A percentile compares a stretch with the other conserved stretches of the same genome.
These are phyloP conservation scores for Acleris literana DNA, from an alignment of 2,888 invertebrate genomes.

Conservation along the genomic window DNA sequence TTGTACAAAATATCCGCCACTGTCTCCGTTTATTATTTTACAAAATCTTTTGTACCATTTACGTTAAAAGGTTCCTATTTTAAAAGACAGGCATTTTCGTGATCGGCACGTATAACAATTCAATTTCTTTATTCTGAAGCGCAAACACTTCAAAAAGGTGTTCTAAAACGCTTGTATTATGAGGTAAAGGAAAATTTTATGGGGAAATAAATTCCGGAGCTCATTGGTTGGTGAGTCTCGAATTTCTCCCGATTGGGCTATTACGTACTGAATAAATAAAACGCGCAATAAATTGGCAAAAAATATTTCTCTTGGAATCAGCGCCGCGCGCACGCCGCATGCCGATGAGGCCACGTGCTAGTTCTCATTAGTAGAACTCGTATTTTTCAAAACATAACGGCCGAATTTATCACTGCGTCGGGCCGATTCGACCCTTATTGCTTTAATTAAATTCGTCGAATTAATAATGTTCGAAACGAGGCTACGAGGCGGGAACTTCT, in stretches of 20 bases:
- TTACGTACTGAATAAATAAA: constrained; percentile 35
- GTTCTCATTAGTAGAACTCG: constrained; percentile 40
- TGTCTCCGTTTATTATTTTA: constrained; percentile 10
- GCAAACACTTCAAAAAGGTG: constrained; percentile 28
- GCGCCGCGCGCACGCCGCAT: constrained; percentile 44
- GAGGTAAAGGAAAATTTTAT: constrained; percentile 9
- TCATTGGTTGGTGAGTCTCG: constrained; percentile 20
- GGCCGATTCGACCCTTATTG: constrained; percentile 47
- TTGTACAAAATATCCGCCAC: constrained; percentile 21
- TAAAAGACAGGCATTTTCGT: constrained; percentile 10
- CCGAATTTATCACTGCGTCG: constrained; percentile 47
- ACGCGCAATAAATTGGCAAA: constrained; percentile 41
- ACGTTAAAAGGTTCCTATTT: not conserved
- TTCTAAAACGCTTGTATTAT: constrained; percentile 12
- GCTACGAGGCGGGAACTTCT: constrained; percentile 16
- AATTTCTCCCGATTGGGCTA: constrained; percentile 36
- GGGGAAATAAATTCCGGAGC: constrained; percentile 23
- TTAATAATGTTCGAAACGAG: constrained; percentile 32
- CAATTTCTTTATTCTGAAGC: constrained; percentile 14
- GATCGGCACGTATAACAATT: constrained; percentile 26
- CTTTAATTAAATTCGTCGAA: constrained; percentile 39
- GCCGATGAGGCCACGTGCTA: constrained; percentile 42
- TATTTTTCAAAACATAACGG: constrained; percentile 48
- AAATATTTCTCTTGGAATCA: constrained; percentile 42
- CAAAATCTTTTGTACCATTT: not conserved